A percentile compares a stretch with the other conserved stretches of the same genome.
Conservation (phyloP, 1,140 invertebrate genomes). For the Zaprionus kolodkinae region DNA sequence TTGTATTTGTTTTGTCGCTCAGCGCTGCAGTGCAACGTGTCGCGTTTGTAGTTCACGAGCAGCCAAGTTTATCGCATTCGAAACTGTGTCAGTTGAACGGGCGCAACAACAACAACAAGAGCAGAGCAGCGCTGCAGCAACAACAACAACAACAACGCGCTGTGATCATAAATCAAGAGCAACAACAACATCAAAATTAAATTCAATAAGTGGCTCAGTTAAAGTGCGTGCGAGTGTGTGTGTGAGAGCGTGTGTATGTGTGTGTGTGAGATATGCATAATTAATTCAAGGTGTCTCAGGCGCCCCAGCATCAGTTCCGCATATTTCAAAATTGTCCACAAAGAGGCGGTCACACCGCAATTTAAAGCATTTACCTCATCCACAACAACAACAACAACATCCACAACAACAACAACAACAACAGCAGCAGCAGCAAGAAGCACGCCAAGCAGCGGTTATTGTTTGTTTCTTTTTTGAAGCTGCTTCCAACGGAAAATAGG, state of each 20-base stretch:
- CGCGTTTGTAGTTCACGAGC: not conserved
- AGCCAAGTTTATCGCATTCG: constrained; percentile 8
- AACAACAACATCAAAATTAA: constrained; percentile 32
- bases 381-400: too few species aligned
- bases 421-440: constrained; percentile 32
- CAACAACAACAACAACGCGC: not conserved
- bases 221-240: constrained; percentile 15
- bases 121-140: constrained; percentile 13
- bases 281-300: constrained; percentile 50
- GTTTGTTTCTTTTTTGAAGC: constrained; percentile 71
- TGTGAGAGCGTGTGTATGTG: constrained; percentile 14
- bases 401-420: constrained; percentile 18
- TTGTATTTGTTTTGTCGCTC: constrained; percentile 5
- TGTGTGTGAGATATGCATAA: constrained; percentile 44
- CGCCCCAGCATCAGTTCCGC: constrained; percentile 48
- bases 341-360: constrained; percentile 41
- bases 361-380: constrained; percentile 4
- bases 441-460: constrained; percentile 51
- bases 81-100: constrained; percentile 63
- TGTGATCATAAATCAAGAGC: constrained; percentile 42
- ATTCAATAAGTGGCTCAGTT: constrained; percentile 34
- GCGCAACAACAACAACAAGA: constrained; percentile 49
- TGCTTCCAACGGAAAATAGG: constrained; percentile 34
- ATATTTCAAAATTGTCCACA: constrained; percentile 45
- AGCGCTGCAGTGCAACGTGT: constrained; percentile 5